Conservation (phyloP, 2,113 vertebrate species). For the Orcinus orca region DNA sequence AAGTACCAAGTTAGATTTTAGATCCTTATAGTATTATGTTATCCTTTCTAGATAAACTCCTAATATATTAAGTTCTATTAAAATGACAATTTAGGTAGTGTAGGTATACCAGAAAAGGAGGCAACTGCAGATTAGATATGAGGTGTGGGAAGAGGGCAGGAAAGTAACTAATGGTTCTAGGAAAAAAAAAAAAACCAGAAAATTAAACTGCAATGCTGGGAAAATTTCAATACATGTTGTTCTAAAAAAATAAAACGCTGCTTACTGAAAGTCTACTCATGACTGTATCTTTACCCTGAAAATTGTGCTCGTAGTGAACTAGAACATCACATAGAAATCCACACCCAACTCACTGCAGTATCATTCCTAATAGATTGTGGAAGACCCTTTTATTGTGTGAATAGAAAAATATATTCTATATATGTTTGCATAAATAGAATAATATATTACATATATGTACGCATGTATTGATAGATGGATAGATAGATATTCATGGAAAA, state of each 20-base stretch:
- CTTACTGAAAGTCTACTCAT: background rate
- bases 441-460: too few relatives aligned
- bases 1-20: background rate
- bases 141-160: background rate
- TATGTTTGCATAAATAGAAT: background rate
- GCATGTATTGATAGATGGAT: background rate
- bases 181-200: background rate
- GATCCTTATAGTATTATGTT: background rate
- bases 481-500: background rate
- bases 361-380: background rate
- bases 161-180: background rate
- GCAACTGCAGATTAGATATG: background rate
- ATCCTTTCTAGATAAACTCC: background rate
- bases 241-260: background rate
- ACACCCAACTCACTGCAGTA: background rate
- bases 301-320: background rate
- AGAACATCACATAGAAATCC: background rate
- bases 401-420: background rate
- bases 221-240: background rate
- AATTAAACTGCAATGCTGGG: background rate
- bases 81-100: background rate
- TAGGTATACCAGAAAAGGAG: background rate
- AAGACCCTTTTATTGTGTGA: background rate
- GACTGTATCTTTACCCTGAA: background rate
- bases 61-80: background rate